phyloP scores from a whole-genome alignment of 2,888 invertebrate species.

The Phalera bucephala region DNA sequence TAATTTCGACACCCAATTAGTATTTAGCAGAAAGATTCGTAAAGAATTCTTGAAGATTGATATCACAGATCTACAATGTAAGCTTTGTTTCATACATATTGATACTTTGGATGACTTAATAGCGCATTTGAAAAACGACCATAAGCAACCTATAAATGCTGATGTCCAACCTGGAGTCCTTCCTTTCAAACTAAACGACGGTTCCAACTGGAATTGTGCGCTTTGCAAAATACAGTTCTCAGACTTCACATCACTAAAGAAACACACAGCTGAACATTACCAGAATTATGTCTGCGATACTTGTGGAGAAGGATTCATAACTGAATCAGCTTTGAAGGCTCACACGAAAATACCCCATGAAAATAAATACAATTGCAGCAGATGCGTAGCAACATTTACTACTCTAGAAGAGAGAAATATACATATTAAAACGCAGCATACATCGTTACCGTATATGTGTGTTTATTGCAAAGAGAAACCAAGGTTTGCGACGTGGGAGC shows the following conservation, averaged over 20 bases:
- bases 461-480: conserved; percentile 73
- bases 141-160: conserved; percentile 68
- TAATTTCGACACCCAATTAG: conserved; percentile 65
- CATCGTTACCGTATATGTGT: conserved; percentile 69
- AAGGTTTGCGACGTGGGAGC: conserved; percentile 71
- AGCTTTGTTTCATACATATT: conserved; percentile 65
- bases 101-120: conserved; percentile 66
- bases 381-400: conserved; percentile 70
- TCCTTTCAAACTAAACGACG: conserved; percentile 70
- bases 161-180: conserved; percentile 73
- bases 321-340: conserved; percentile 64
- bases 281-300: conserved; percentile 76
- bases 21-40: conserved; percentile 67
- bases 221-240: conserved; percentile 68
- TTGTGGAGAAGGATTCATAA: conserved; percentile 74
- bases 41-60: conserved; percentile 74
- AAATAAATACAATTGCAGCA: conserved; percentile 69
- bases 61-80: conserved; percentile 72
- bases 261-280: conserved; percentile 70
- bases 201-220: conserved; percentile 69
- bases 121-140: conserved; percentile 66
- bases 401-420: conserved; percentile 65
- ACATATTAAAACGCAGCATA: conserved; percentile 71
- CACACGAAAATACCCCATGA: conserved; percentile 71
- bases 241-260: conserved; percentile 66